These are phyloP conservation scores for Muraenolepis orangiensis DNA, from an alignment of 2,797 vertebrate species.

Conservation along the genomic window DNA sequence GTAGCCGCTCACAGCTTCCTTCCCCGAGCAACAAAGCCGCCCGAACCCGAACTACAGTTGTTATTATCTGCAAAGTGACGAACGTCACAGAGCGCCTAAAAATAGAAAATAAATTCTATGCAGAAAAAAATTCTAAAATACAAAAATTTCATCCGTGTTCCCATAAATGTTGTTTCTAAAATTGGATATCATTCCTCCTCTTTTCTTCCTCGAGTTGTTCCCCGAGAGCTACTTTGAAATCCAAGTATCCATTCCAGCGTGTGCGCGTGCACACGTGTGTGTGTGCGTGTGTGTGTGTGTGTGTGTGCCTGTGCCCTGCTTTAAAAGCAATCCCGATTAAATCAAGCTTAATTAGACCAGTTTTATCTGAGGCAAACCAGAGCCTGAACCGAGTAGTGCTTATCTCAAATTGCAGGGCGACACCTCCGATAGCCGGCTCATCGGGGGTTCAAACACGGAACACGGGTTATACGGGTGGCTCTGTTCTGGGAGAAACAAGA, in stretches of 20 bases:
- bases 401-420: conserved; percentile 76
- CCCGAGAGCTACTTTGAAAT: conserved; percentile 73
- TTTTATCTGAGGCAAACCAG: conserved; percentile 74
- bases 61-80: conserved; percentile 43
- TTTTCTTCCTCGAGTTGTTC: conserved; percentile 67
- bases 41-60: conserved; percentile 43
- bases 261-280: too few species aligned
- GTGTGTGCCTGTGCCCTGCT: conserved; percentile 62
- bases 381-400: conserved; percentile 68
- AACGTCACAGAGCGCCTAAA: conserved; percentile 44
- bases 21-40: conserved; percentile 39
- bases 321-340: conserved; percentile 77
- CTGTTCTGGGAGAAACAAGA: conserved; percentile 51
- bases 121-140: conserved; percentile 31
- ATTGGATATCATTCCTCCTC: conserved; percentile 56
- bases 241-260: conserved; percentile 70
- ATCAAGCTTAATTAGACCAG: conserved; percentile 81
- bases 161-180: conserved; percentile 49
- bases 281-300: too few species aligned
- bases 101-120: conserved; percentile 60
- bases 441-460: conserved; percentile 59
- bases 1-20: conserved; percentile 26
- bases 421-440: conserved; percentile 63
- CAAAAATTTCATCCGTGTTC: conserved; percentile 50
- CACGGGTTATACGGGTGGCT: conserved; percentile 50